Percentiles rank a stretch among this genome's conserved stretches.
Conservation (phyloP, 2,113 vertebrate species). For the Macquaria australasica region DNA sequence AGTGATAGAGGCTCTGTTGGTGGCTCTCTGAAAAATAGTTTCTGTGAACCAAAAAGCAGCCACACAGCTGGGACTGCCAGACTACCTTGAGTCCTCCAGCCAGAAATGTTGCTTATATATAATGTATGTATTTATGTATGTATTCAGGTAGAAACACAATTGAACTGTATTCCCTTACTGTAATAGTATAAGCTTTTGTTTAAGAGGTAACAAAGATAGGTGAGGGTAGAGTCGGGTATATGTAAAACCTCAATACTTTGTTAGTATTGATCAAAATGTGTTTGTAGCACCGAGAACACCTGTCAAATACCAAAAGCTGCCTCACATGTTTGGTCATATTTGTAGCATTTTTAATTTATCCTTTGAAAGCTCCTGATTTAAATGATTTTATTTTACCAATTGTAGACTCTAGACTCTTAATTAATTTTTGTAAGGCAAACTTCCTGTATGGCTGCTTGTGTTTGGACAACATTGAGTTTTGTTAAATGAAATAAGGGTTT, state of each 20-base stretch:
- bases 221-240: neutral
- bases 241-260: neutral
- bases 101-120: constrained; percentile 7
- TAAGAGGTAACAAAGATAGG: neutral
- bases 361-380: no score
- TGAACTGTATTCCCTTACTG: neutral
- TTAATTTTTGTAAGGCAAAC: no score
- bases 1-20: constrained; percentile 36
- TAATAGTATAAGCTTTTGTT: neutral
- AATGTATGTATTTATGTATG: constrained; percentile 13
- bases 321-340: neutral
- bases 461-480: neutral
- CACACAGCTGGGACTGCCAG: neutral
- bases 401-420: no score
- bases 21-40: constrained; percentile 25
- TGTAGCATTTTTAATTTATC: neutral
- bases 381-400: no score
- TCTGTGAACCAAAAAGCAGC: constrained; percentile 33
- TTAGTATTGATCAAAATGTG: neutral
- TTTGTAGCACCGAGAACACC: no score
- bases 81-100: neutral
- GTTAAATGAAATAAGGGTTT: no score
- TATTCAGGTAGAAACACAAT: neutral
- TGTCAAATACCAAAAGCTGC: neutral
- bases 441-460: no score